Evolutionary conservation across 2,113 vertebrate genomes (phyloP).

Genomic region (Todiramphus saurophagus): DNA sequence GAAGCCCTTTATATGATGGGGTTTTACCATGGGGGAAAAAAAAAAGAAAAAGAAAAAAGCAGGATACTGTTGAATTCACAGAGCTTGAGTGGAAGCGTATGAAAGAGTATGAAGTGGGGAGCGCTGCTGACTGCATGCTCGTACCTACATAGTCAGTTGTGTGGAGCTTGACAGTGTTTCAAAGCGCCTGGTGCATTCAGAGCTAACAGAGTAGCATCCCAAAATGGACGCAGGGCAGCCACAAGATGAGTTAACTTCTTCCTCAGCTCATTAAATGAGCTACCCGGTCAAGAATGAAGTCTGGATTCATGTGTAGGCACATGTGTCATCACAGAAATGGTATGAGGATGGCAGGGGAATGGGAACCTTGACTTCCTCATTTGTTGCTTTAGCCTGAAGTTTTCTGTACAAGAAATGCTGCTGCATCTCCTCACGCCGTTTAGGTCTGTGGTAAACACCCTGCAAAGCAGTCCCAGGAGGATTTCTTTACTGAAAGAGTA

Average conservation of each 20-base stretch:
- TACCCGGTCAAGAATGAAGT: neutral
- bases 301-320: rapidly evolving
- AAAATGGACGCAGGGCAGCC: neutral
- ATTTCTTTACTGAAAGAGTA: too few species aligned
- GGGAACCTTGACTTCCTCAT: neutral
- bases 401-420: neutral
- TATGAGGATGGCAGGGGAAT: neutral
- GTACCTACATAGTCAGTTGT: neutral
- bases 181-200: neutral
- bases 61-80: neutral
- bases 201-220: neutral
- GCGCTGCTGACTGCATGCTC: neutral
- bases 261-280: neutral
- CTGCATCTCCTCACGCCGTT: neutral
- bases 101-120: neutral
- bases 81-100: neutral
- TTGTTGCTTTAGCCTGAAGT: neutral
- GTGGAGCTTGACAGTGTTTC: neutral
- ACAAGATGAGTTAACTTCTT: slow-evolving; percentile 1
- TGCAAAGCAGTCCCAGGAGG: neutral
- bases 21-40: neutral
- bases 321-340: neutral
- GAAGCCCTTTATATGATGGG: neutral
- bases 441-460: neutral
- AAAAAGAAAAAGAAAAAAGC: neutral